Evolutionary conservation across 2,113 vertebrate species (phyloP), one percentile per base, ranked within the genome.

Genomic region (Apodemus sylvaticus): DNA sequence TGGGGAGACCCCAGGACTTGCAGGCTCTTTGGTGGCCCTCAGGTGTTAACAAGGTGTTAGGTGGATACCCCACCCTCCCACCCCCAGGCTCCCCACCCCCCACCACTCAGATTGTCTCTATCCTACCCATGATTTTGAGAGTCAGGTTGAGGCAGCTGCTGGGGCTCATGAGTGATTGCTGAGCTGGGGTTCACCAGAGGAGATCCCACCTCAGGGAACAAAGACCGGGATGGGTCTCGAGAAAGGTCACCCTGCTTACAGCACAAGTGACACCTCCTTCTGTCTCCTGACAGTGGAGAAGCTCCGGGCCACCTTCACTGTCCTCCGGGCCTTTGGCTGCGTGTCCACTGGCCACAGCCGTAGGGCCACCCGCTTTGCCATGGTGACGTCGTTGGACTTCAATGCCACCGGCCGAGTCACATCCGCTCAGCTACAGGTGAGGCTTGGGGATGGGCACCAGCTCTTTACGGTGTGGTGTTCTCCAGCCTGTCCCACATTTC

Each of bases 381-480:
- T 99, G 98, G 98, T 99, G 42, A 98, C 99, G 93, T 99, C 99
- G 0, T 93, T 99, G 98, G 99, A 99, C 98, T 99, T 99, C 95
- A 99, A 98, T 13, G 99, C 99, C 73, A 98, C 98, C 0, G 99
- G 99, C 24, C 98, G 96, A 8, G 98, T 99, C 0, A 98, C 99
- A 0, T 99, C 99, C 0, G 99, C 99, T 81, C 99, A 99, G 94
- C 98, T 99, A 7, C 99, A 99, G 99, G 99, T 99, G 98, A 45
- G 82, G 62, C 90, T 0, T 0, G 4, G 48, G 11, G 48, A 9
- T 4, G 45, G 74, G 10, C 71, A 36, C 6, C 11, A 53, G 53
- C 53, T 62, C 39, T 36, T 71, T n/a, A 17, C 53, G 66, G 36
- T 87, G 64, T 9, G 10, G 34, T 2, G 17, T 79, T 79, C 16